phyloP scores from a whole-genome alignment of 2,888 invertebrate species.

The Nebria salina region DNA sequence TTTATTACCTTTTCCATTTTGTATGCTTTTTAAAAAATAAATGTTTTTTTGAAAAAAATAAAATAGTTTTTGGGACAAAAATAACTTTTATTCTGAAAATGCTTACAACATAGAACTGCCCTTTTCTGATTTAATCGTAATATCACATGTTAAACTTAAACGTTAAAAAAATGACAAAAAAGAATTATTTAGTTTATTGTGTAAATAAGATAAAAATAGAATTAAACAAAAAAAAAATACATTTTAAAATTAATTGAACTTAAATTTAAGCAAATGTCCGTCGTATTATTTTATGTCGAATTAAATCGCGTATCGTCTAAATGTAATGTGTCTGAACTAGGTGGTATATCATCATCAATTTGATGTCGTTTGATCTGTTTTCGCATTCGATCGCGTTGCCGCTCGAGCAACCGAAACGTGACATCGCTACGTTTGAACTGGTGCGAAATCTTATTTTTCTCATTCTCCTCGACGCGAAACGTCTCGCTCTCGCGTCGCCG shows the following conservation, averaged over 20 bases:
- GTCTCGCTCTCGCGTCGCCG: constrained; percentile 26
- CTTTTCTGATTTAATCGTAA: neutral
- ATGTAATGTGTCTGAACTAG: neutral
- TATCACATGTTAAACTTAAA: constrained; percentile 1
- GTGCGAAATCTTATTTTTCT: constrained; percentile 26
- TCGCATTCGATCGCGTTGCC: constrained; percentile 29
- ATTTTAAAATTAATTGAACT: no score
- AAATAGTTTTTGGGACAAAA: neutral
- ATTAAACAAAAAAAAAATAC: no score
- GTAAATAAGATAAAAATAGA: neutral
- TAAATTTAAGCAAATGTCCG: no score
- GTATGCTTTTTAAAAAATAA: neutral
- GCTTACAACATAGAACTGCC: neutral
- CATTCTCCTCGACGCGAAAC: constrained; percentile 27
- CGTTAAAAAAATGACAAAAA: neutral
- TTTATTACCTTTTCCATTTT: neutral
- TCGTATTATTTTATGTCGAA: neutral
- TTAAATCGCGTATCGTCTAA: neutral
- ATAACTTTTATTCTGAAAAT: neutral
- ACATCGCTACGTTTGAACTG: constrained; percentile 21
- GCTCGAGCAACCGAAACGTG: constrained; percentile 24
- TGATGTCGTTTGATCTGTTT: constrained; percentile 27
- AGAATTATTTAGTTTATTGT: neutral
- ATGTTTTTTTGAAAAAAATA: no score
- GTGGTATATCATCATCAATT: neutral